Percentiles rank a stretch among this genome's conserved stretches.
These are phyloP conservation scores for Argentina silus DNA, from an alignment of 2,797 vertebrate species.

Conservation along the genomic window DNA sequence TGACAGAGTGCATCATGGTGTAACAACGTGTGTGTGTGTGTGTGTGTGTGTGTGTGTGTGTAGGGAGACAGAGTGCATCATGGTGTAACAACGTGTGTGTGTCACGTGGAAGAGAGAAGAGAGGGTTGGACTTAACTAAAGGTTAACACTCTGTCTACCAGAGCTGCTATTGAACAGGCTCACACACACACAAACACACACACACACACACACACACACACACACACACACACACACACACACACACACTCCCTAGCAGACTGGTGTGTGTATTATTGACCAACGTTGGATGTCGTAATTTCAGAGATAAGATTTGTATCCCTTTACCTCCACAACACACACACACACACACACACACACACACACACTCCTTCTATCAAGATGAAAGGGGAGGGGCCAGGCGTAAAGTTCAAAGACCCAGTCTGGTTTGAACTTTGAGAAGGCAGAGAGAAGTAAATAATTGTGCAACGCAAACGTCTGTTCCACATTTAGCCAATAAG, in stretches of 20 bases:
- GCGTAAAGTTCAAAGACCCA: constrained; percentile 52
- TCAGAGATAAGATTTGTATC: constrained; percentile 39
- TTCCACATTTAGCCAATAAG: constrained; percentile 70
- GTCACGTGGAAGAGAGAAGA: too few relatives aligned
- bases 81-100: too few relatives aligned
- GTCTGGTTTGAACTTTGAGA: constrained; percentile 60
- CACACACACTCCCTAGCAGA: background rate
- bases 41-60: too few relatives aligned
- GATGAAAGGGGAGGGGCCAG: background rate
- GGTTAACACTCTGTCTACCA: too few relatives aligned
- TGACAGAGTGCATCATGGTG: too few relatives aligned
- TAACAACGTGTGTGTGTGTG: too few relatives aligned
- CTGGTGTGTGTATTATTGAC: constrained; percentile 22
- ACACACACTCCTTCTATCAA: background rate
- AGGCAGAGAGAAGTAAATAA: too few relatives aligned
- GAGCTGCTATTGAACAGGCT: too few relatives aligned
- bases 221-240: constrained; percentile 10
- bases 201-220: background rate
- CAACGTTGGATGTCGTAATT: constrained; percentile 28
- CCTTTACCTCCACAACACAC: constrained; percentile 1
- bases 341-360: background rate
- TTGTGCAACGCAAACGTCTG: constrained; percentile 66
- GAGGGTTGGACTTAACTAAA: too few relatives aligned
- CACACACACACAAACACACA: background rate
- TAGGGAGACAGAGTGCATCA: too few relatives aligned